These are phyloP conservation scores for Montipora capitata DNA, from an alignment of 92 coral and sea anemone species.

Conservation along the genomic window DNA sequence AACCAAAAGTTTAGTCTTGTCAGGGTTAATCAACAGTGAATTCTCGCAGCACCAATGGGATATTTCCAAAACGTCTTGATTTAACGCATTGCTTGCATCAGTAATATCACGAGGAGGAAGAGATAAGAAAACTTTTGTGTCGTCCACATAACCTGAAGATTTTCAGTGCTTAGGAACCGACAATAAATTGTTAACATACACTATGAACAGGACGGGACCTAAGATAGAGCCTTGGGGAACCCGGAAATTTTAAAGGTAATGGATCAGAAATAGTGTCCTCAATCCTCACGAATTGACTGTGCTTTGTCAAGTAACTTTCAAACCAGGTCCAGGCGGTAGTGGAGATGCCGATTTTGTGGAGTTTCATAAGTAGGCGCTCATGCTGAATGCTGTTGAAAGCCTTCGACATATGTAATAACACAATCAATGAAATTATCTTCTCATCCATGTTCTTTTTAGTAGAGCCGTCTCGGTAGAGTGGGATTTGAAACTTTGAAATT, in stretches of 20 bases:
- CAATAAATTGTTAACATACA: too few relatives aligned
- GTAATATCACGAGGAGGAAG: too few relatives aligned
- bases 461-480: background rate
- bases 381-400: too few relatives aligned
- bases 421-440: background rate
- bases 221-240: conserved; percentile 1
- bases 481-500: background rate
- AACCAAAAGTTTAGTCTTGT: background rate
- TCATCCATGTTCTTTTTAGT: background rate
- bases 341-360: background rate
- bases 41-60: too few relatives aligned
- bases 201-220: background rate
- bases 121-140: too few relatives aligned
- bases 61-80: too few relatives aligned
- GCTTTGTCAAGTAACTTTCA: background rate
- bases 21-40: background rate
- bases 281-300: too few relatives aligned
- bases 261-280: background rate
- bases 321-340: conserved; percentile 6
- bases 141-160: background rate
- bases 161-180: background rate
- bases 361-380: too few relatives aligned
- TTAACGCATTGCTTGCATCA: too few relatives aligned
- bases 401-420: too few relatives aligned
- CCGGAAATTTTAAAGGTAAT: background rate